Conservation (phyloP, 92 coral and sea anemone species). For the Scolanthus callimorphus region DNA sequence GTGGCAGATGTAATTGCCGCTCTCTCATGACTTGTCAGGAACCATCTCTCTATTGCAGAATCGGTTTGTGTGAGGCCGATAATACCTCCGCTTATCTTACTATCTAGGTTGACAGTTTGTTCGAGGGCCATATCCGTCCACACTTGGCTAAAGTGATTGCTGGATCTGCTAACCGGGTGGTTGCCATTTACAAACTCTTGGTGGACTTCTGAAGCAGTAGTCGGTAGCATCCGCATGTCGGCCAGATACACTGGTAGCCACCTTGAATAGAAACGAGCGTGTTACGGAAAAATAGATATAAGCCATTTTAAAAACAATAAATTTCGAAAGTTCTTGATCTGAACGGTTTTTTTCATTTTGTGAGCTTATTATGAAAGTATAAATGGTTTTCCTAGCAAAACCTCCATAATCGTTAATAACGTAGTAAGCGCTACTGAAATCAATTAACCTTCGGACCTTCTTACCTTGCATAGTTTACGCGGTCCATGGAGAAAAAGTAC, state of each 20-base stretch:
- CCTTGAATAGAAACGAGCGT: slow-evolving; percentile 14
- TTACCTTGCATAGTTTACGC: too few relatives aligned
- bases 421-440: too few relatives aligned
- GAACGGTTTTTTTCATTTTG: too few relatives aligned
- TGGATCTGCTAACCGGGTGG: slow-evolving; percentile 40
- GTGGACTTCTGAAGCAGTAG: slow-evolving; percentile 38
- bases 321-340: too few relatives aligned
- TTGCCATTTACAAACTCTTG: too few relatives aligned
- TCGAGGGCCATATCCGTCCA: slow-evolving; percentile 72
- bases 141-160: slow-evolving; percentile 47
- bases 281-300: too few relatives aligned
- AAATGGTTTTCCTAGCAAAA: too few relatives aligned
- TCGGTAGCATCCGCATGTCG: slow-evolving; percentile 49
- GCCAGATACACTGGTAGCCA: slow-evolving; percentile 71
- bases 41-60: slow-evolving; percentile 42
- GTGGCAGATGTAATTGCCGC: slow-evolving; percentile 37
- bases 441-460: too few relatives aligned
- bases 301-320: too few relatives aligned
- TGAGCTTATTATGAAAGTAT: too few relatives aligned
- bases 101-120: slow-evolving; percentile 62
- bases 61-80: slow-evolving; percentile 55
- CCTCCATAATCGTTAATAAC: too few relatives aligned
- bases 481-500: too few relatives aligned
- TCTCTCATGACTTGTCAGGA: slow-evolving; percentile 39
- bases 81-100: slow-evolving; percentile 55